Conservation (phyloP, 2,113 vertebrate genomes). For the Eira barbara region DNA sequence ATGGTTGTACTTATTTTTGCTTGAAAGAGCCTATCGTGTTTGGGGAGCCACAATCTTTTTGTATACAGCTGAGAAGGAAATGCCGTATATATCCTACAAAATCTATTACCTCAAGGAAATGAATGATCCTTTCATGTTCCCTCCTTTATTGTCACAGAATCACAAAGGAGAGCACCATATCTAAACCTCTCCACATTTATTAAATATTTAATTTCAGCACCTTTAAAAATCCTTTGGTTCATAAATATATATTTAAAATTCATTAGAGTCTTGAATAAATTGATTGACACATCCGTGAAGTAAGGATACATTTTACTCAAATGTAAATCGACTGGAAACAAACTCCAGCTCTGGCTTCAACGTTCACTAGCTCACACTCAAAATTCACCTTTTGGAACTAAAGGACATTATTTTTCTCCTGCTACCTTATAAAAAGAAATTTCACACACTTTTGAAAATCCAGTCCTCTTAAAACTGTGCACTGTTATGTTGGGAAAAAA, state of each 20-base stretch:
- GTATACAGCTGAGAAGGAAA: slow-evolving; percentile 16
- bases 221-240: slow-evolving; percentile 38
- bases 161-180: not conserved
- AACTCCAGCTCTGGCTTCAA: not conserved
- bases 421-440: slow-evolving; percentile 20
- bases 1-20: not conserved
- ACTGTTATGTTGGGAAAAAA: slow-evolving; percentile 6
- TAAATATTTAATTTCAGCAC: slow-evolving; percentile 45
- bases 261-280: slow-evolving; percentile 37
- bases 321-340: not conserved
- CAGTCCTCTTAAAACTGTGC: not conserved
- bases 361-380: not conserved
- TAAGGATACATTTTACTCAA: slow-evolving; percentile 27
- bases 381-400: not conserved
- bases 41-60: not conserved
- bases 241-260: slow-evolving; percentile 41
- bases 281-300: slow-evolving; percentile 11
- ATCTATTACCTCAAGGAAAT: not conserved
- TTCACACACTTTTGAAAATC: not conserved
- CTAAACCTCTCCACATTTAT: slow-evolving; percentile 40
- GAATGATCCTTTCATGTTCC: not conserved
- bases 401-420: not conserved
- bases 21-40: not conserved
- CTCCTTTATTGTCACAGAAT: not conserved
- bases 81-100: not conserved